A percentile compares a stretch with the other conserved stretches of the same genome.
These are phyloP conservation scores for Picathartes gymnocephalus DNA, from an alignment of 2,113 vertebrate genomes.

Conservation along the genomic window DNA sequence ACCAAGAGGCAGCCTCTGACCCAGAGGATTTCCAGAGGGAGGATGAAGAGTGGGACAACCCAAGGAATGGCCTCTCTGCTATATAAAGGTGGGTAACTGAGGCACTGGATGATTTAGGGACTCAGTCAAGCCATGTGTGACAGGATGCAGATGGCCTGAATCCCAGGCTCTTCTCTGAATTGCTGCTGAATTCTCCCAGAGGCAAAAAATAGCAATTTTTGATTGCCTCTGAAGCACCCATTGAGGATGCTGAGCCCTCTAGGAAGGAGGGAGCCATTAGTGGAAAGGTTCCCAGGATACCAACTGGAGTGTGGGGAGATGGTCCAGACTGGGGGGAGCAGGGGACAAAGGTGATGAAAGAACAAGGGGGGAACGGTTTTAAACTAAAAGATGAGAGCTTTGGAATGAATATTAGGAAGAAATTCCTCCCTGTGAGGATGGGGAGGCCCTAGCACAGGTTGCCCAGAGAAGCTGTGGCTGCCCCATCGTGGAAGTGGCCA, in stretches of 20 bases:
- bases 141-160: not conserved
- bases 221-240: conserved; percentile 26
- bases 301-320: not conserved
- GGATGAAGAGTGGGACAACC: not conserved
- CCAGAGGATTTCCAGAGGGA: not conserved
- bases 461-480: not conserved
- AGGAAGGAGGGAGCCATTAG: not conserved
- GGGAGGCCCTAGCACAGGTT: not conserved
- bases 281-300: not conserved
- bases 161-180: conserved; percentile 26
- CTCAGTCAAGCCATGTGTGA: not conserved
- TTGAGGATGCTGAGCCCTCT: conserved; percentile 17
- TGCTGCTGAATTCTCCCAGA: conserved; percentile 13
- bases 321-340: not conserved
- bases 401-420: not conserved
- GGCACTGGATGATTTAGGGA: not conserved
- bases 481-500: not conserved
- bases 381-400: not conserved
- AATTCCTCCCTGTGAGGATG: not conserved
- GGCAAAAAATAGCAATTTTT: conserved; percentile 23
- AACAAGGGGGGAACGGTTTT: not conserved
- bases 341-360: not conserved
- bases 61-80: not conserved
- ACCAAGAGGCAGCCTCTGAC: not conserved
- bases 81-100: not conserved